phyloP scores from a whole-genome alignment of 2,797 vertebrate species.

The Ataeniobius toweri region DNA sequence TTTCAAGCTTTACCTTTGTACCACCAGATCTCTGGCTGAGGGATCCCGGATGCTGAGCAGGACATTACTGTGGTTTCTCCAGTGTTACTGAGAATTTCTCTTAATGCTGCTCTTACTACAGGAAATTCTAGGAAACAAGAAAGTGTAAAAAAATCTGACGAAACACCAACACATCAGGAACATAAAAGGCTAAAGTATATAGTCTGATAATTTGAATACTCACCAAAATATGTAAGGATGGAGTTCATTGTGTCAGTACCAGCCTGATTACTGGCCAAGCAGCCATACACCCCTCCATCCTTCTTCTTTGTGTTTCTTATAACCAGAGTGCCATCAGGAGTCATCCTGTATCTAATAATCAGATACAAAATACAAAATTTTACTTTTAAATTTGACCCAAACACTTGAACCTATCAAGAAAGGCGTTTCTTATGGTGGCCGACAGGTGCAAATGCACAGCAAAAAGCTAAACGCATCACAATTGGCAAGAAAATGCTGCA shows the following conservation, averaged over 20 bases:
- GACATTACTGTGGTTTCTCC: slow-evolving; percentile 90
- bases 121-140: slow-evolving; percentile 83
- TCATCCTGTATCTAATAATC: slow-evolving; percentile 85
- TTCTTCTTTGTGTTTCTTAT: slow-evolving; percentile 83
- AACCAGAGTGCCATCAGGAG: slow-evolving; percentile 86
- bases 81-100: slow-evolving; percentile 87
- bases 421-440: too few species aligned
- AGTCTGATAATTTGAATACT: slow-evolving; percentile 40
- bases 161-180: background rate
- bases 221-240: slow-evolving; percentile 86
- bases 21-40: slow-evolving; percentile 89
- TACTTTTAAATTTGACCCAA: too few species aligned
- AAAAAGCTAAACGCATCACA: too few species aligned
- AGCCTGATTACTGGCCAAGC: slow-evolving; percentile 91
- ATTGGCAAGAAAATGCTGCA: too few species aligned
- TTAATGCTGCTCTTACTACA: slow-evolving; percentile 81
- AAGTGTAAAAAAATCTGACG: background rate
- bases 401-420: too few species aligned
- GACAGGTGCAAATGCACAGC: too few species aligned
- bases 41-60: slow-evolving; percentile 88
- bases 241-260: slow-evolving; percentile 87
- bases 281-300: slow-evolving; percentile 92
- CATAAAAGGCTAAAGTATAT: background rate
- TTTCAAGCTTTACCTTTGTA: slow-evolving; percentile 88
- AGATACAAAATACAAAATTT: background rate